phyloP scores from a whole-genome alignment of 2,888 invertebrate genomes.

The Trissolcus japonicus region DNA sequence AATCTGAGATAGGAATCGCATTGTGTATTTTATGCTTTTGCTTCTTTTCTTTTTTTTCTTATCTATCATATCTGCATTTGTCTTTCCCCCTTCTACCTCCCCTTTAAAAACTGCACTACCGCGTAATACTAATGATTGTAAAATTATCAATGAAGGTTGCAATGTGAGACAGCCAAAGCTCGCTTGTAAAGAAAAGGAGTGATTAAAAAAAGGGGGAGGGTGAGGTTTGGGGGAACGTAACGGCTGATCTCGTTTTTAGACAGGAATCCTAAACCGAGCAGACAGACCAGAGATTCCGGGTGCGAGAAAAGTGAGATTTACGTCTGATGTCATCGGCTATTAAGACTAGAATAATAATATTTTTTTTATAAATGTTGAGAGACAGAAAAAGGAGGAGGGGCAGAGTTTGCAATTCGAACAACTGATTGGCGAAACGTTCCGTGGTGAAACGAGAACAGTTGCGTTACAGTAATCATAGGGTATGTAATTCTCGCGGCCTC shows the following conservation, averaged over 20 bases:
- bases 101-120: slow-evolving; percentile 25
- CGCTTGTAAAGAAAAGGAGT: neutral
- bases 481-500: too few species aligned
- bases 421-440: too few species aligned
- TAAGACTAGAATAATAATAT: slow-evolving; percentile 39
- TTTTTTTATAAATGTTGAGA: neutral
- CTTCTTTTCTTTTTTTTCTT: slow-evolving; percentile 8
- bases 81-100: slow-evolving; percentile 20
- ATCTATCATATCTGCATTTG: slow-evolving; percentile 27
- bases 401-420: too few species aligned
- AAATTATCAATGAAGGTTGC: slow-evolving; percentile 56
- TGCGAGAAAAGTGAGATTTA: slow-evolving; percentile 30
- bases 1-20: slow-evolving; percentile 61
- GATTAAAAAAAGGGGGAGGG: neutral
- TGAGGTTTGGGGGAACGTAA: neutral
- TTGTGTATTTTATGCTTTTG: slow-evolving; percentile 5
- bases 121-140: slow-evolving; percentile 60
- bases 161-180: slow-evolving; percentile 30
- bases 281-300: slow-evolving; percentile 38
- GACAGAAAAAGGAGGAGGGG: too few species aligned
- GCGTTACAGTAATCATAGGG: too few species aligned
- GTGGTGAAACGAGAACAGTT: too few species aligned
- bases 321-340: slow-evolving; percentile 33
- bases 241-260: slow-evolving; percentile 40
- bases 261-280: slow-evolving; percentile 29